Evolutionary conservation across 2,797 vertebrate genomes (phyloP).

Genomic region (Enteromius thamalakanensis): DNA sequence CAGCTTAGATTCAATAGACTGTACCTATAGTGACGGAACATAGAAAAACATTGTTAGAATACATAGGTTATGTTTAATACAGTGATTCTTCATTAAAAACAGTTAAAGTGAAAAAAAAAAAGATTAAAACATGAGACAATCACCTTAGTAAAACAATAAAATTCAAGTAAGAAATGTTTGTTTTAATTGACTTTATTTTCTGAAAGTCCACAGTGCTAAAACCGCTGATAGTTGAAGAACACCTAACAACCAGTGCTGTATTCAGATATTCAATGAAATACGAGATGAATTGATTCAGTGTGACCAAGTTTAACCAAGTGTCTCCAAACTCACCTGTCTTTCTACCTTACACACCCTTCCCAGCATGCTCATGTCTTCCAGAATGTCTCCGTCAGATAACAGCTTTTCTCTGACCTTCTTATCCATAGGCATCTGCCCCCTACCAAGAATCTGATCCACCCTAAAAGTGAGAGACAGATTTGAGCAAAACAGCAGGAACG

Average conservation of each 20-base stretch:
- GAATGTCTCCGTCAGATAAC: slow-evolving; percentile 84
- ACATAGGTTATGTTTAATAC: background rate
- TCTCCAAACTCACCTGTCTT: slow-evolving; percentile 84
- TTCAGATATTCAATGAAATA: background rate
- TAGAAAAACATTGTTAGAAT: slow-evolving; percentile 16
- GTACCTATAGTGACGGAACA: slow-evolving; percentile 79
- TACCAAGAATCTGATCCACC: slow-evolving; percentile 97
- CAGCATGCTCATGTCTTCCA: slow-evolving; percentile 95
- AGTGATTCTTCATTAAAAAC: background rate
- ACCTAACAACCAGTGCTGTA: background rate
- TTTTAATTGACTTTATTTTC: background rate
- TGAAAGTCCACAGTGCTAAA: background rate
- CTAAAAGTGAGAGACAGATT: slow-evolving; percentile 71
- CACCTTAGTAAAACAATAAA: background rate
- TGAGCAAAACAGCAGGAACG: background rate
- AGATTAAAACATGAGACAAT: background rate
- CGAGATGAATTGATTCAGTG: background rate
- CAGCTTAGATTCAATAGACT: slow-evolving; percentile 96
- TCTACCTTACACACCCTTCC: slow-evolving; percentile 98
- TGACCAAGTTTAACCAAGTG: background rate
- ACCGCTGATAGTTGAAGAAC: background rate
- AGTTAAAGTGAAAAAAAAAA: no score
- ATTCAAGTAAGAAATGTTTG: background rate
- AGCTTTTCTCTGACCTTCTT: slow-evolving; percentile 93
- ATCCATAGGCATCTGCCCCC: slow-evolving; percentile 92